Evolutionary conservation across 2,888 invertebrate genomes (phyloP).

Genomic region (Nemurella pictetii): DNA sequence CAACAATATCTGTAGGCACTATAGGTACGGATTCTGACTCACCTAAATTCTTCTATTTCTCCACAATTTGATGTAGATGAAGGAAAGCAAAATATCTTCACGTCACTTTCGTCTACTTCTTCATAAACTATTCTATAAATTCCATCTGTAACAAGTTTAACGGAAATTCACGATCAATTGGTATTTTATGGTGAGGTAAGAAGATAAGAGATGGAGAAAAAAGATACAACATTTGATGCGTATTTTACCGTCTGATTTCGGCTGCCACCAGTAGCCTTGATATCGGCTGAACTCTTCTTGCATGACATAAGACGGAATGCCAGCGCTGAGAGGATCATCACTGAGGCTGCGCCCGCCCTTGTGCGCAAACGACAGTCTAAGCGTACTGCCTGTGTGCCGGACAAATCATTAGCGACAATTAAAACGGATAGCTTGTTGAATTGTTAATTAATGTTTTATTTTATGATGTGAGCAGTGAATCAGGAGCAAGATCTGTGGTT

Average conservation of each 20-base stretch:
- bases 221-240: not conserved
- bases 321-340: constrained; percentile 86
- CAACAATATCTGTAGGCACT: not conserved
- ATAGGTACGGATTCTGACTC: constrained; percentile 28
- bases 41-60: constrained; percentile 74
- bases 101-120: constrained; percentile 86
- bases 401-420: constrained; percentile 1
- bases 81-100: constrained; percentile 87
- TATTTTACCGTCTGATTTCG: constrained; percentile 63
- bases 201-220: no score
- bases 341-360: constrained; percentile 68
- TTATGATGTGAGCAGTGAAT: no score
- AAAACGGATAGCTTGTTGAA: no score
- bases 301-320: constrained; percentile 96
- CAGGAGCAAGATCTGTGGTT: no score
- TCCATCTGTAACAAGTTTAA: constrained; percentile 59
- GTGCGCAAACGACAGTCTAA: constrained; percentile 70
- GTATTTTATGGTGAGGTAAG: no score
- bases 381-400: constrained; percentile 62
- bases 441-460: no score
- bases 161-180: not conserved
- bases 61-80: constrained; percentile 78
- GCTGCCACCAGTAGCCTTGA: constrained; percentile 99
- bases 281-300: constrained; percentile 98
- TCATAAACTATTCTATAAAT: constrained; percentile 82